Evolutionary conservation across 2,797 vertebrate species (phyloP).

Genomic region (Ammospiza maritima): DNA sequence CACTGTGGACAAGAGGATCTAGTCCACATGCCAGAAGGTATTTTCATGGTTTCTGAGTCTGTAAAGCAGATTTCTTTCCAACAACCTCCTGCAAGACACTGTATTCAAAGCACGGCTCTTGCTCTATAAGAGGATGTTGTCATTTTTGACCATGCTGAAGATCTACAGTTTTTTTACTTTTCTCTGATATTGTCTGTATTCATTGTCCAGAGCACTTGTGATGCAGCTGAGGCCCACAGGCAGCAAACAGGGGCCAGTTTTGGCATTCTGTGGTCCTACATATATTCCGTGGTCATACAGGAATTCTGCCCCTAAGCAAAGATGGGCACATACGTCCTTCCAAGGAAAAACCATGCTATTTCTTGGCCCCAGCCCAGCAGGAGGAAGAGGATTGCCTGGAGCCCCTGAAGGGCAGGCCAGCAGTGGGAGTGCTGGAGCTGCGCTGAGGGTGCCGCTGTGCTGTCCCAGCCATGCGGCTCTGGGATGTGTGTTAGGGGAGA

Average conservation of each 20-base stretch:
- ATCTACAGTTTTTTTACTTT: background rate
- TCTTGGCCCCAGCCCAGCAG: background rate
- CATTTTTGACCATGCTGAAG: background rate
- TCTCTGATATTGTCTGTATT: background rate
- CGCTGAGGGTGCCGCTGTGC: background rate
- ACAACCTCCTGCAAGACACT: background rate
- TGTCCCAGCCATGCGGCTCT: background rate
- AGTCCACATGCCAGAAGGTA: background rate
- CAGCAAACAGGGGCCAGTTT: background rate
- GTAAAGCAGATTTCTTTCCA: background rate
- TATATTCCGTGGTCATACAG: rapidly evolving
- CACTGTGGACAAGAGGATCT: background rate
- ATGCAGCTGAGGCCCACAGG: background rate
- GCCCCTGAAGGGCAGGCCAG: background rate
- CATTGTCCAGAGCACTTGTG: background rate
- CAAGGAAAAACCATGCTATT: rapidly evolving
- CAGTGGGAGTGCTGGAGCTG: background rate
- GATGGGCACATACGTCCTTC: background rate
- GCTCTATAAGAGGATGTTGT: background rate
- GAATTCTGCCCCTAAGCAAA: background rate
- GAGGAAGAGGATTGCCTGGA: background rate
- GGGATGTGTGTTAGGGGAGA: background rate
- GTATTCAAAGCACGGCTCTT: background rate
- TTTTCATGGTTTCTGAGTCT: background rate
- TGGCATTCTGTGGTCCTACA: background rate